Evolutionary conservation across 37 sponge, comb jelly and placozoan genomes (phyloP), one percentile per base, ranked within the genome.

Genomic region (Crambe crambe): DNA sequence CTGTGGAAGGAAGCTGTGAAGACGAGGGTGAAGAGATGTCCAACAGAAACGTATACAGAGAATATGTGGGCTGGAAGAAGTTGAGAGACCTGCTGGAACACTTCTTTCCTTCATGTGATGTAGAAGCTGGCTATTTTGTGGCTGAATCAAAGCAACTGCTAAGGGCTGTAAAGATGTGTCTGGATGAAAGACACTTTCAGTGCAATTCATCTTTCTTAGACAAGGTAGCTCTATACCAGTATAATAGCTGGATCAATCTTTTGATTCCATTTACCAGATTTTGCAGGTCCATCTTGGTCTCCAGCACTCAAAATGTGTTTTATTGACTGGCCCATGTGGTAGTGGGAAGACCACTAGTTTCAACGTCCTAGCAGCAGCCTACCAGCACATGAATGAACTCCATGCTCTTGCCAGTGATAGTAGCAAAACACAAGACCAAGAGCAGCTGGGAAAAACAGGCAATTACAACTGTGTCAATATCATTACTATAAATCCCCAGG

Each of bases 261-360:
- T 40, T 41, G 3, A 38, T n/a, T 56, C 6, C 37, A 40, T 37
- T n/a, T 27, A 58, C 26, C 67, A 92, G 92, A 58, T 83, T 34
- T 58, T 78, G 37, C 85, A 87, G 47, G 72, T 92, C 1, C 92
- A 92, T 67, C 34, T 30, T 2, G 40, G 75, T 31, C 81, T 92
- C 36, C 54, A 59, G 31, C 34, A 21, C 42, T 37, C 56, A 58
- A 43, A 34, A 3, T 79, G 75, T 62, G 84, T 80, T 0, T 38
- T 84, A 0, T 71, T 92, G 32, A 29, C 56, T 40, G 92, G 92
- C 27, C 71, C 73, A 25, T 43, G 42, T 38, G 66, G 73, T n/a
- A 73, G 72, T 54, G 89, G 92, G 43, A 92, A 83, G 77, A 84
- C 85, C 30, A 80, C 89, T 2, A n/a, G 56, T 26, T 80, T 69